phyloP scores from a whole-genome alignment of 2,113 vertebrate species.

The Gadus macrocephalus region DNA sequence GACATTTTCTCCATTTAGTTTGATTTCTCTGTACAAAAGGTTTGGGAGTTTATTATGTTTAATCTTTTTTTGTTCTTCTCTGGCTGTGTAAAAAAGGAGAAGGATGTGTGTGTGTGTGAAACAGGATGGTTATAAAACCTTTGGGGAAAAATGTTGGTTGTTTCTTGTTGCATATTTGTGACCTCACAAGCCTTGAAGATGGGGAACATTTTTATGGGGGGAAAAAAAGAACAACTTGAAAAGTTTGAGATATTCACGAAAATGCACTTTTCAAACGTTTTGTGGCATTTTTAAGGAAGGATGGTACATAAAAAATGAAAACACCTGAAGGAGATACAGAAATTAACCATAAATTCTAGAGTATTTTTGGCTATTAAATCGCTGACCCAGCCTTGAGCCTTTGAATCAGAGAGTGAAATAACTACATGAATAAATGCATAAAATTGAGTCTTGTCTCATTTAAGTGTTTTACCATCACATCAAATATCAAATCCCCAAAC shows the following conservation, averaged over 20 bases:
- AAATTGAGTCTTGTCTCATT: conserved; percentile 72
- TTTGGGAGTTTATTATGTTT: conserved; percentile 82
- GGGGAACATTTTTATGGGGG: conserved; percentile 64
- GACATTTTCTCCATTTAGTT: conserved; percentile 78
- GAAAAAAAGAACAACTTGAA: conserved; percentile 50
- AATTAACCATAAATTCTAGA: conserved; percentile 69
- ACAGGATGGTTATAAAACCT: conserved; percentile 79
- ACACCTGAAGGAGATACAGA: conserved; percentile 66
- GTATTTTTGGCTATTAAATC: conserved; percentile 75
- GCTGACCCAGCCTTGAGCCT: conserved; percentile 74
- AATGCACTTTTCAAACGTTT: conserved; percentile 77
- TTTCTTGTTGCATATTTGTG: conserved; percentile 78
- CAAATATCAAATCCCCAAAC: conserved; percentile 12
- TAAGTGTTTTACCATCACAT: conserved; percentile 50
- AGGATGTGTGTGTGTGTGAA: conserved; percentile 71
- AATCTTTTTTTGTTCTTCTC: conserved; percentile 73
- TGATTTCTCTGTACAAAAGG: conserved; percentile 80
- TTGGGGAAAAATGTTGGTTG: conserved; percentile 70
- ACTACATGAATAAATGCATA: conserved; percentile 82
- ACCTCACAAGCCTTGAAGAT: conserved; percentile 71
- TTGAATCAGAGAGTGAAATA: conserved; percentile 75
- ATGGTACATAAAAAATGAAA: conserved; percentile 66
- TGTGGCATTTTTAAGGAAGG: conserved; percentile 78
- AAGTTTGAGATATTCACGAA: conserved; percentile 68
- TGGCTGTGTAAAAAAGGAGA: conserved; percentile 77